Percentiles rank a stretch among this genome's conserved stretches.
phyloP scores from a whole-genome alignment of 2,888 invertebrate genomes.

The Agrochola macilenta region DNA sequence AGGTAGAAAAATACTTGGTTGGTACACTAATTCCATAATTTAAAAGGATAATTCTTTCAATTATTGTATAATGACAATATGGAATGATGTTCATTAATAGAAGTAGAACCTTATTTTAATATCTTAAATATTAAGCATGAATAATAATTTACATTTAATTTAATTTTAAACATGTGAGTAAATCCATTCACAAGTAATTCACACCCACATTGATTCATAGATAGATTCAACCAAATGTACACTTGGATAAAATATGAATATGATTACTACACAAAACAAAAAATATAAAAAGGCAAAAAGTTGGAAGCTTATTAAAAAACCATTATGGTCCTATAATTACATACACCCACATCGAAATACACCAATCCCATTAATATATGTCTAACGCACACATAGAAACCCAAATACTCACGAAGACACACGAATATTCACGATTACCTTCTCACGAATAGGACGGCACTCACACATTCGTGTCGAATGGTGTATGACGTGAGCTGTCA shows the following conservation, averaged over 20 bases:
- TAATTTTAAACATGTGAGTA: background rate
- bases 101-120: background rate
- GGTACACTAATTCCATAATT: background rate
- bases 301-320: conserved; percentile 87
- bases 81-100: background rate
- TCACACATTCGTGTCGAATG: conserved; percentile 70
- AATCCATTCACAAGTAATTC: conserved; percentile 25
- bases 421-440: conserved; percentile 68
- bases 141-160: background rate
- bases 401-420: conserved; percentile 62
- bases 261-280: conserved; percentile 63
- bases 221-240: conserved; percentile 2
- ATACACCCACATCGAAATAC: conserved; percentile 84
- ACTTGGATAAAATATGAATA: conserved; percentile 69
- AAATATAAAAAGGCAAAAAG: conserved; percentile 72
- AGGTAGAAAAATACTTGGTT: no score
- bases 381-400: conserved; percentile 78
- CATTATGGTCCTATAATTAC: conserved; percentile 88
- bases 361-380: conserved; percentile 87
- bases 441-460: conserved; percentile 72
- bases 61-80: background rate
- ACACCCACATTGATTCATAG: conserved; percentile 23
- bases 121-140: background rate
- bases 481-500: conserved; percentile 62
- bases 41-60: background rate